A percentile compares a stretch with the other conserved stretches of the same genome.
Conservation (phyloP, 2,113 vertebrate genomes). For the Salvator merianae region DNA sequence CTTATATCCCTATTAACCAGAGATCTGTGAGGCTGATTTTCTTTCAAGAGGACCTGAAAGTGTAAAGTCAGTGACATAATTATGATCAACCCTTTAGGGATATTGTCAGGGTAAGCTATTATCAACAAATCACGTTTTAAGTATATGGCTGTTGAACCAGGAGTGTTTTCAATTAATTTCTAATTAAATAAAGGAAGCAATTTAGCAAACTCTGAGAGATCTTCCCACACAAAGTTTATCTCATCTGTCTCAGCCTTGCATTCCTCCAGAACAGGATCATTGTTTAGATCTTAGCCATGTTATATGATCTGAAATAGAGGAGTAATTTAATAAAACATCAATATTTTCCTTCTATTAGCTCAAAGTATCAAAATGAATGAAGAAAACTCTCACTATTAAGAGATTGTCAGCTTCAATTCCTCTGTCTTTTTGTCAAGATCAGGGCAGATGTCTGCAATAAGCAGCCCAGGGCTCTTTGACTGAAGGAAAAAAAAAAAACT, state of each 20-base stretch:
- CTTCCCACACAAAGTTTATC: constrained; percentile 77
- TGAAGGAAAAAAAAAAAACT: constrained; percentile 11
- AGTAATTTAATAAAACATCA: constrained; percentile 82
- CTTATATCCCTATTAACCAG: constrained; percentile 44
- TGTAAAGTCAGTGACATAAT: constrained; percentile 76
- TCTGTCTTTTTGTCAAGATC: constrained; percentile 32
- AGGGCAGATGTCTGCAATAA: constrained; percentile 59
- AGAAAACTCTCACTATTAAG: constrained; percentile 60
- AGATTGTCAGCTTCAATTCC: constrained; percentile 14
- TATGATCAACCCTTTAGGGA: constrained; percentile 59
- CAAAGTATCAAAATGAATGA: constrained; percentile 59
- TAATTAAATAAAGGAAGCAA: constrained; percentile 86
- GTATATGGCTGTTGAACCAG: constrained; percentile 68
- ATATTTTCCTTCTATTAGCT: constrained; percentile 83
- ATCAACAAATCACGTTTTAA: constrained; percentile 76
- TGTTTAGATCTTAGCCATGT: constrained; percentile 78
- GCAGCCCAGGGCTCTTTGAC: constrained; percentile 40
- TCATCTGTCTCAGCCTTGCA: constrained; percentile 78
- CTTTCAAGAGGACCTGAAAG: constrained; percentile 39
- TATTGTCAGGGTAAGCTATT: constrained; percentile 74
- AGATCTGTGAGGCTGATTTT: constrained; percentile 46
- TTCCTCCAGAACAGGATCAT: constrained; percentile 78
- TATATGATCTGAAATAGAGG: constrained; percentile 76
- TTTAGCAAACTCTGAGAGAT: constrained; percentile 75
- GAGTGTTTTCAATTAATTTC: constrained; percentile 85